These are phyloP conservation scores for Philopotamus ludificatus DNA, from an alignment of 1,140 invertebrate species.

Conservation along the genomic window DNA sequence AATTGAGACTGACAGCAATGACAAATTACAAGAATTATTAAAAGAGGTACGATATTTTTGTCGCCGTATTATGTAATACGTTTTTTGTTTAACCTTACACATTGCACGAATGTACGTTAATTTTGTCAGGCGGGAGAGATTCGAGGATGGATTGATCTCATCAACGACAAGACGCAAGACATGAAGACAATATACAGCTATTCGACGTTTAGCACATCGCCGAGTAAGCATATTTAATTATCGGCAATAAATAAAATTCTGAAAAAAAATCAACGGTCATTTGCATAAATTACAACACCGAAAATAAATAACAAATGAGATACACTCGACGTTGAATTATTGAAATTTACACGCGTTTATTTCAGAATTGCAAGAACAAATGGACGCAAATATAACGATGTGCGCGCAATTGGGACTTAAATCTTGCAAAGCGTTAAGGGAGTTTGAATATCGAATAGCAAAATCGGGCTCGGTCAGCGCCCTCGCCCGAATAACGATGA, in stretches of 20 bases:
- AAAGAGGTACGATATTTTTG: too few species aligned
- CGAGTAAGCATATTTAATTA: constrained; percentile 48
- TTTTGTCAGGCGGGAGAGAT: constrained; percentile 56
- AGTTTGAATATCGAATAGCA: constrained; percentile 46
- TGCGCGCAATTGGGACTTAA: constrained; percentile 47
- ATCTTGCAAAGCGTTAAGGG: constrained; percentile 49
- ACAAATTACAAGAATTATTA: constrained; percentile 48
- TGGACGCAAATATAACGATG: constrained; percentile 51
- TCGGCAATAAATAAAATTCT: too few species aligned
- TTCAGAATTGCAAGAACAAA: constrained; percentile 59
- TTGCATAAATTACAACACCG: too few species aligned
- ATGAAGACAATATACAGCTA: constrained; percentile 59
- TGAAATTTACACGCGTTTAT: constrained; percentile 20
- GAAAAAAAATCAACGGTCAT: too few species aligned
- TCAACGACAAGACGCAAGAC: constrained; percentile 54
- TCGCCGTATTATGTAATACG: too few species aligned
- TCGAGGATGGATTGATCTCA: constrained; percentile 53
- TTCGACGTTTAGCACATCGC: constrained; percentile 58
- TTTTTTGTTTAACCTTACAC: too few species aligned
- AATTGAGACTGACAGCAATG: too few species aligned
- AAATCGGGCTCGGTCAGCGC: constrained; percentile 43
- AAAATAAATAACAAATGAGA: too few species aligned
- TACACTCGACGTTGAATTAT: not conserved
- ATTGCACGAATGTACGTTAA: too few species aligned
- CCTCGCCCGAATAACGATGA: constrained; percentile 50